A percentile compares a stretch with the other conserved stretches of the same genome.
Conservation (phyloP, 2,113 vertebrate species). For the Bos indicus region DNA sequence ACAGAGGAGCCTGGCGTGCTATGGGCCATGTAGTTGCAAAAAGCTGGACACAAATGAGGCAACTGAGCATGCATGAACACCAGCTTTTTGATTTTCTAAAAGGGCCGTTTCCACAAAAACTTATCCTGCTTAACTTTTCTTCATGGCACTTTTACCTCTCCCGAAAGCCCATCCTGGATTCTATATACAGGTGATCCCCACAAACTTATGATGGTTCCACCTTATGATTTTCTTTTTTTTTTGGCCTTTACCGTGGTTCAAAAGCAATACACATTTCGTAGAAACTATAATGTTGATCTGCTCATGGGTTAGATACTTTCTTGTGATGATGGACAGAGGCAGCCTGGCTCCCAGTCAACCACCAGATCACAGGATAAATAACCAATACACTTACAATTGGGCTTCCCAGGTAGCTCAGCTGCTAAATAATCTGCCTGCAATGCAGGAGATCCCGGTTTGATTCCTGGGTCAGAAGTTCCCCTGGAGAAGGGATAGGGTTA, state of each 20-base stretch:
- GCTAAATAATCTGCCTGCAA: neutral
- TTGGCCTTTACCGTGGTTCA: neutral
- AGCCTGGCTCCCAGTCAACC: neutral
- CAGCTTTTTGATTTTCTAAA: neutral
- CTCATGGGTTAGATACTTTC: neutral
- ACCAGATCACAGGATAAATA: neutral
- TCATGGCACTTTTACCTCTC: neutral
- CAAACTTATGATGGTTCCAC: neutral
- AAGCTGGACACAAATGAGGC: neutral
- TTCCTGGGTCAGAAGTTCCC: neutral
- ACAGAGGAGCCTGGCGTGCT: neutral
- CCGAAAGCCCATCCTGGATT: neutral
- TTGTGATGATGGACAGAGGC: neutral
- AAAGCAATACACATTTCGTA: neutral
- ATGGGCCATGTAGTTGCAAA: neutral
- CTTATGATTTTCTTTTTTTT: neutral
- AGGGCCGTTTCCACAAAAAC: neutral
- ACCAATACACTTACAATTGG: neutral
- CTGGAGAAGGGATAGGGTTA: neutral
- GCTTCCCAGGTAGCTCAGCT: neutral
- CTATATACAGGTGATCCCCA: neutral
- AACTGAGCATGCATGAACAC: neutral
- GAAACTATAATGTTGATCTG: neutral
- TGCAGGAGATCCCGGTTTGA: fast-evolving
- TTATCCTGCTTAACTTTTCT: neutral